These are phyloP conservation scores for Lasioglossum vierecki DNA, from an alignment of 2,888 invertebrate species.

Conservation along the genomic window DNA sequence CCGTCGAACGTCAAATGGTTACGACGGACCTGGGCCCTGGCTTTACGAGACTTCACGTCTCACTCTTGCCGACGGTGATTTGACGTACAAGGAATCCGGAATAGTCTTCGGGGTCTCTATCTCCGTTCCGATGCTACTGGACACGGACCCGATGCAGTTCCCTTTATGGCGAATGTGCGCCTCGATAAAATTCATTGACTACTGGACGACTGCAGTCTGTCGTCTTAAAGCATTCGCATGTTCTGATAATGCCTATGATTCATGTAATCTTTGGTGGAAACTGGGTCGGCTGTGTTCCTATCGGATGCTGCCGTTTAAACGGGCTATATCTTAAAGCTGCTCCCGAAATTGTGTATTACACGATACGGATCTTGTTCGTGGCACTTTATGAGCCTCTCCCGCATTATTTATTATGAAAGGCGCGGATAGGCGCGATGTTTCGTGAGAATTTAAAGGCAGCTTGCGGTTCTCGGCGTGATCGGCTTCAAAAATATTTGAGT, in stretches of 20 bases:
- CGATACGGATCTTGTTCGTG: slow-evolving; percentile 1
- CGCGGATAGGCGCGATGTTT: not conserved
- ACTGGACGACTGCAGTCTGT: slow-evolving; percentile 29
- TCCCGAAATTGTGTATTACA: slow-evolving; percentile 5
- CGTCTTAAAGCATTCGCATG: not conserved
- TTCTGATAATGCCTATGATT: not conserved
- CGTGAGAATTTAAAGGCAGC: not conserved
- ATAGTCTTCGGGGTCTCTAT: slow-evolving; percentile 51
- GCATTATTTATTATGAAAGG: not conserved
- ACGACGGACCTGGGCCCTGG: slow-evolving; percentile 53
- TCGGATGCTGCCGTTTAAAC: not conserved
- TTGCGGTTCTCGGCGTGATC: not conserved
- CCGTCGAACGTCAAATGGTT: slow-evolving; percentile 65
- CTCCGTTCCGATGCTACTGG: slow-evolving; percentile 53
- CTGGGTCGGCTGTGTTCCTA: slow-evolving; percentile 5
- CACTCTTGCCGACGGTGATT: slow-evolving; percentile 59
- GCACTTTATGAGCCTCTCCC: not conserved
- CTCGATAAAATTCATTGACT: slow-evolving; percentile 75
- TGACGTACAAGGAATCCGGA: slow-evolving; percentile 59
- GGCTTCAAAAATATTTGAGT: not conserved
- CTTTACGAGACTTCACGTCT: slow-evolving; percentile 63
- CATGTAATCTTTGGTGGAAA: not conserved
- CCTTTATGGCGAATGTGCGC: slow-evolving; percentile 69
- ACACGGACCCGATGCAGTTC: slow-evolving; percentile 32
- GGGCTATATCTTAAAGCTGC: not conserved